phyloP scores from a whole-genome alignment of 2,113 vertebrate species.

The Plectropomus leopardus region DNA sequence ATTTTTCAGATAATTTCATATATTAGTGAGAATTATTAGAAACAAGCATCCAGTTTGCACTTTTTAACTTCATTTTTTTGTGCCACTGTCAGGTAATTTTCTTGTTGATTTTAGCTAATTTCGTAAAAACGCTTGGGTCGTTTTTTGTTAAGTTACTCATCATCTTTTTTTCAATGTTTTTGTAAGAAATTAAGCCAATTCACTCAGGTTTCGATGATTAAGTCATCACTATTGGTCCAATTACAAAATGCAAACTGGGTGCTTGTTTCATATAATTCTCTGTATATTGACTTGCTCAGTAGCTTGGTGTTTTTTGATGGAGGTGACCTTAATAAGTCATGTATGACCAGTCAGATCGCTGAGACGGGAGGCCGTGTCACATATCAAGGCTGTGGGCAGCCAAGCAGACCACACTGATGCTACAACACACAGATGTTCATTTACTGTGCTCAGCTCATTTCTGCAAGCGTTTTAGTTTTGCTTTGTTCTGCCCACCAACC shows the following conservation, averaged over 20 bases:
- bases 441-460: slow-evolving; percentile 33
- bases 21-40: too few species aligned
- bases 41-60: too few species aligned
- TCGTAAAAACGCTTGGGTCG: too few species aligned
- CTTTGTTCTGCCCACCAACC: slow-evolving; percentile 5
- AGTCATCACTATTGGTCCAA: too few species aligned
- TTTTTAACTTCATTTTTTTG: too few species aligned
- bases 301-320: not conserved
- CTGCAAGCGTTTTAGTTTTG: slow-evolving; percentile 47
- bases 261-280: not conserved
- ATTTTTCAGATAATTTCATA: too few species aligned
- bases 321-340: slow-evolving; percentile 3
- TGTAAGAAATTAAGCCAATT: too few species aligned
- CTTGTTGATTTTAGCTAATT: too few species aligned
- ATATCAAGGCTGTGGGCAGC: slow-evolving; percentile 28
- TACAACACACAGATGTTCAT: slow-evolving; percentile 51
- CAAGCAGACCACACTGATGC: slow-evolving; percentile 13
- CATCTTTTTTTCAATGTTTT: too few species aligned
- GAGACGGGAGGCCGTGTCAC: not conserved
- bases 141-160: too few species aligned
- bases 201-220: too few species aligned
- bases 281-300: not conserved
- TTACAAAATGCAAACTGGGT: not conserved
- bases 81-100: too few species aligned
- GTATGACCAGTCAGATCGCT: slow-evolving; percentile 7